phyloP scores from a whole-genome alignment of 2,797 vertebrate species.

The Sternarchorhynchus goeldii region DNA sequence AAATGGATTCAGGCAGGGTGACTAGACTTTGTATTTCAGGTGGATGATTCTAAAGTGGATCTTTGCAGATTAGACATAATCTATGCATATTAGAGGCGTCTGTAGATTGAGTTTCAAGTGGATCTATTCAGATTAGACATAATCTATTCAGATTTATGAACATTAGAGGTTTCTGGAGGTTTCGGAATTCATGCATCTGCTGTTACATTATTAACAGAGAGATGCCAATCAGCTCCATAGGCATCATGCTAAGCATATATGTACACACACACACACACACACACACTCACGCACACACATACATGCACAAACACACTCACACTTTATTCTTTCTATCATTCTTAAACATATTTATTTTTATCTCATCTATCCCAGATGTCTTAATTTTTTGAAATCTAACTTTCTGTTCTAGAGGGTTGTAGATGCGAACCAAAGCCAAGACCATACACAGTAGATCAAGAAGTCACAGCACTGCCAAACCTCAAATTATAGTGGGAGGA shows the following conservation, averaged over 20 bases:
- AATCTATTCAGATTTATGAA: background rate
- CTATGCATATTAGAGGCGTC: background rate
- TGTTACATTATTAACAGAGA: slow-evolving; percentile 1
- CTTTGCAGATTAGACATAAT: too few relatives aligned
- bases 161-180: background rate
- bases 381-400: background rate
- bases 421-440: background rate
- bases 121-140: too few relatives aligned
- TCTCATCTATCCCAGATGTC: background rate
- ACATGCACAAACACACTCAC: too few relatives aligned
- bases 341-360: background rate
- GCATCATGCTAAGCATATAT: background rate
- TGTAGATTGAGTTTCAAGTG: background rate
- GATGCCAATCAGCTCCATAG: background rate
- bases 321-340: background rate
- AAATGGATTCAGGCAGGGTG: too few relatives aligned
- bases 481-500: background rate
- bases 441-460: too few relatives aligned
- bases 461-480: too few relatives aligned
- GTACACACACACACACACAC: too few relatives aligned
- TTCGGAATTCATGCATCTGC: background rate
- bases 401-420: background rate
- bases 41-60: background rate
- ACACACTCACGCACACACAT: too few relatives aligned
- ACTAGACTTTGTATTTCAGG: too few relatives aligned